Base-by-base conservation (phyloP, 2,113 vertebrate genomes). In the Pterocles gutturalis region DNA sequence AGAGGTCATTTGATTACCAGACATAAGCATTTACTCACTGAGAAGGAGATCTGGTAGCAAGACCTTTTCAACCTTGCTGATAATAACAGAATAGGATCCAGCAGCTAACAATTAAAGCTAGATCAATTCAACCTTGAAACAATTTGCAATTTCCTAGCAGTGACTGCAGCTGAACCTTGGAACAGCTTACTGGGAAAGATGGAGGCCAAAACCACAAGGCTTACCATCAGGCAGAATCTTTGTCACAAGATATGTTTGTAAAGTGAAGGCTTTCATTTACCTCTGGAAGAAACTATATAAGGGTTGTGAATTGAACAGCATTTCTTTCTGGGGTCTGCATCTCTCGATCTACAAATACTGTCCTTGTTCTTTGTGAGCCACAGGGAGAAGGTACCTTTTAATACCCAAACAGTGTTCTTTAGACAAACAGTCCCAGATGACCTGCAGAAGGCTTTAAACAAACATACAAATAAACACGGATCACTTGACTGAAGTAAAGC, bases 111-210 rank as follows among this genome's bases (percentile, higher is more conserved):
- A 82, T 92, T 87, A 94, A 87, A 93, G 87, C 57, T 38, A 41
- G 65, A 94, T 72, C 87, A 87, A 90, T 85, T 91, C 91, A 95
- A 95, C 93, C 96, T 96, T 95, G 89, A 96, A 96, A 84, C 22
- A 69, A 19, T 4, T 84, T 84, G 89, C 73, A 92, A 72, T 91
- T 89, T 93, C 93, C 84, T 61, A 96, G 73, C 93, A 95, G 43
- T 21, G 57, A 71, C 48, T 93, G 81, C 70, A 87, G 65, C 51
- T 57, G 73, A 96, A 91, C 48, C 77, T 87, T 69, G 65, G 66
- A 89, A 89, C 46, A 18, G 20, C 48, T 71, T 69, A 79, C 72
- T 46, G 38, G 24, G 46, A 78, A 89, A 89, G 60, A 66, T 1
- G 2, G 65, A 90, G 60, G 38, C 34, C 9, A 78, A 92, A 87